phyloP scores from a whole-genome alignment of 2,888 invertebrate species.

The Noctua pronuba region DNA sequence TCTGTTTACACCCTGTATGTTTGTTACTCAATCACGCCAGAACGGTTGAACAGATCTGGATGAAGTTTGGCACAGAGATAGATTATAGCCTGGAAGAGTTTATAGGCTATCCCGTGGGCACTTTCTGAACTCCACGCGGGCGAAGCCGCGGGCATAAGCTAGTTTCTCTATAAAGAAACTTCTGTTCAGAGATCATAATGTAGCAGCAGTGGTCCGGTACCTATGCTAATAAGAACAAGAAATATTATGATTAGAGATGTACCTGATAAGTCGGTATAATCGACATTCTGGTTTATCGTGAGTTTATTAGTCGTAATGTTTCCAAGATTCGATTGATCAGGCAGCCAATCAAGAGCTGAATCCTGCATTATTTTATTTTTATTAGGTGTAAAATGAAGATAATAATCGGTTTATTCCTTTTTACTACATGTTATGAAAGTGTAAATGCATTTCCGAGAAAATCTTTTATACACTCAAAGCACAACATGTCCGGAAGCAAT shows the following conservation, averaged over 20 bases:
- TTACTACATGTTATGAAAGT: conserved; percentile 3
- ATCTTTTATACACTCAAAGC: conserved; percentile 12
- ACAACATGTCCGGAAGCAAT: conserved; percentile 40
- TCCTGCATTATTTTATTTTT: not conserved
- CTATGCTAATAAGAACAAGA: conserved; percentile 28
- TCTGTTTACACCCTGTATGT: no score
- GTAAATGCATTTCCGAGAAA: conserved; percentile 21
- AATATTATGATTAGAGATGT: conserved; percentile 54
- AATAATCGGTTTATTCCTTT: conserved; percentile 9
- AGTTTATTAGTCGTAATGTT: conserved; percentile 12
- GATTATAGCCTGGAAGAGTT: not conserved
- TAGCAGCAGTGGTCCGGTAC: not conserved
- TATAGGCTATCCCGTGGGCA: not conserved
- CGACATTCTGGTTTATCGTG: conserved; percentile 35
- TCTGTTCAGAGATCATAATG: not conserved
- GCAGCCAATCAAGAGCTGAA: not conserved
- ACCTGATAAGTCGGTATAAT: conserved; percentile 44
- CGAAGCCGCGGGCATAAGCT: not conserved
- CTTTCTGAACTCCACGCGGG: not conserved
- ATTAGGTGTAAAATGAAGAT: conserved; percentile 5
- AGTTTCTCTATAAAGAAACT: not conserved
- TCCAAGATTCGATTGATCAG: conserved; percentile 27
- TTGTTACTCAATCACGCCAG: not conserved
- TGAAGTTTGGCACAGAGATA: not conserved
- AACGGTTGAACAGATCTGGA: not conserved